Evolutionary conservation across 2,797 vertebrate species (phyloP), one percentile per base, ranked within the genome.

Genomic region (Chiloscyllium punctatum): DNA sequence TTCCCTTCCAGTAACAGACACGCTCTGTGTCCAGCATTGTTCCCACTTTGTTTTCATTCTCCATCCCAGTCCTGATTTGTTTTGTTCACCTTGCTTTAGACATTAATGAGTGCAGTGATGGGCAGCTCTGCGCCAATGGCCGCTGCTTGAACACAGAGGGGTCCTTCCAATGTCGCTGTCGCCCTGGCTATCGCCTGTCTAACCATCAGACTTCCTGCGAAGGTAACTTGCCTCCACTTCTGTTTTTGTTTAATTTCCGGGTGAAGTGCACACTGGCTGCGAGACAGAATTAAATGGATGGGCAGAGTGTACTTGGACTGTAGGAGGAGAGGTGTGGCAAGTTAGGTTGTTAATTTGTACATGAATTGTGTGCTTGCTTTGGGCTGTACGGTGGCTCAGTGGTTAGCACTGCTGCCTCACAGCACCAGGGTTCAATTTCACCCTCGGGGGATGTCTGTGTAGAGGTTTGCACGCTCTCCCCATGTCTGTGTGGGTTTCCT

Each of bases 161-260:
- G 95, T 98, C 98, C 84, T 99, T 98, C 97, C 97, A 98, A 95
- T 99, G 98, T 74, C 98, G 98, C 96, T 98, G 98, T 96, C 98
- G 97, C 96, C 96, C 97, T 0, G 98, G 98, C 96, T 98, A 98
- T 96, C 98, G 98, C 96, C 98, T 98, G 95, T 98, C 98, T 6
- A 98, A 98, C 96, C 98, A 98, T 96, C 98, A 98, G 96, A 98
- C 98, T 96, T 98, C 97, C 97, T 99, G 98, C 0, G 98, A 98
- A 97, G 98, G 98, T 98, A 71, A 96, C 98, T 42, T 13, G 0
- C 86, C 11, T 30, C 27, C 48, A 51, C 7, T 3, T 23, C 37
- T 1, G 37, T 18, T 23, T 21, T 48, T 48, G 42, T 48, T 48
- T 48, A 48, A 48, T 48, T 48, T 23, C 18, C 23, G 42, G 21